phyloP scores from a whole-genome alignment of 30 jellyfish, hydroid and myxozoan species.

The Nemopilema nomurai region DNA sequence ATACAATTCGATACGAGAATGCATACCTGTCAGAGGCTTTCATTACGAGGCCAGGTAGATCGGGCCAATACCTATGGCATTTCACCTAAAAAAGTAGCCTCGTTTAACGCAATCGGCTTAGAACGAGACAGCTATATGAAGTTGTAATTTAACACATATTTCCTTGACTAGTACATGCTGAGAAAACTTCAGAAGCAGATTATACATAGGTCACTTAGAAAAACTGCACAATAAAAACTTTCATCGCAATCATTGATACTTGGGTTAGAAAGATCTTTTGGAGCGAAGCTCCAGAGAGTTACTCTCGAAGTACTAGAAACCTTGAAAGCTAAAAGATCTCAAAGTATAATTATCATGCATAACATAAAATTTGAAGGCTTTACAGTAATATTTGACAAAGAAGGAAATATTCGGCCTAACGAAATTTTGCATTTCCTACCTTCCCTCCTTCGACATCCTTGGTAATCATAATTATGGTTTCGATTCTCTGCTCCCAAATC shows the following conservation, averaged over 20 bases:
- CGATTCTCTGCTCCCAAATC: slow-evolving; percentile 84
- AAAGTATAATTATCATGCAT: neutral
- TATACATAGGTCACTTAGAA: too few species aligned
- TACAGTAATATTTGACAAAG: neutral
- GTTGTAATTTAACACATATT: too few species aligned
- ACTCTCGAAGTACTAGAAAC: too few species aligned
- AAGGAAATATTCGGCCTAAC: too few species aligned
- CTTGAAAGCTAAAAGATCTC: neutral
- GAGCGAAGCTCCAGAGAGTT: too few species aligned
- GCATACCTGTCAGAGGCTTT: slow-evolving; percentile 67
- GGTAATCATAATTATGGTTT: slow-evolving; percentile 71
- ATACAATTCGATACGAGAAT: neutral
- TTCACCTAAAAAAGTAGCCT: slow-evolving; percentile 64
- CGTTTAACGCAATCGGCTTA: too few species aligned
- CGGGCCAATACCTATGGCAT: slow-evolving; percentile 90
- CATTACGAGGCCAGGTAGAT: slow-evolving; percentile 62
- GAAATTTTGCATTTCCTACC: slow-evolving; percentile 38
- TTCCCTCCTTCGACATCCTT: slow-evolving; percentile 73
- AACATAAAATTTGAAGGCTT: neutral
- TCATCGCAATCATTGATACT: neutral
- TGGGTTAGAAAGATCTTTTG: too few species aligned
- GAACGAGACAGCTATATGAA: too few species aligned
- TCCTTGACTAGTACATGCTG: too few species aligned
- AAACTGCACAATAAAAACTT: neutral
- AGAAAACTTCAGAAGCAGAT: too few species aligned